Conservation (phyloP, 2,113 vertebrate genomes). For the Physeter macrocephalus region DNA sequence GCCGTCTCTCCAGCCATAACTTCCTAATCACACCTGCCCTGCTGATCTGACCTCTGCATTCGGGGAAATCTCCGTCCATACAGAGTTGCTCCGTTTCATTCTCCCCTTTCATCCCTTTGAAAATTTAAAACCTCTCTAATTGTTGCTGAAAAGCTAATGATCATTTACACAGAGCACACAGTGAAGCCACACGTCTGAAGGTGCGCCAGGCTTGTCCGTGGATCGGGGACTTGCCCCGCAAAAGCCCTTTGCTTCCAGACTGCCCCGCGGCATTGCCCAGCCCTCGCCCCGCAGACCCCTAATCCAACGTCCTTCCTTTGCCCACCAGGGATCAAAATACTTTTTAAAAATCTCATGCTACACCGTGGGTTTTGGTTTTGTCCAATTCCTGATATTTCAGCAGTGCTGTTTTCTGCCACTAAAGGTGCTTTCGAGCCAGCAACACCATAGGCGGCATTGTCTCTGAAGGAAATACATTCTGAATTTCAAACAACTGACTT, state of each 20-base stretch:
- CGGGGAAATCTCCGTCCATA: rapidly evolving
- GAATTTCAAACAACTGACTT: not conserved
- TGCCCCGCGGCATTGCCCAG: too few species aligned
- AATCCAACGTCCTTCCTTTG: not conserved
- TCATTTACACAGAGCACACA: not conserved
- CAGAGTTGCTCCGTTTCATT: not conserved
- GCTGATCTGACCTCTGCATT: not conserved
- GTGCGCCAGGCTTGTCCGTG: too few species aligned
- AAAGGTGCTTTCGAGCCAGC: not conserved
- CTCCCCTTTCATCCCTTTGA: not conserved
- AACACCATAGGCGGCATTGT: not conserved
- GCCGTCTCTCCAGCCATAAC: not conserved
- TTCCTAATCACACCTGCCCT: not conserved
- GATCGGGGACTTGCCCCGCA: not conserved
- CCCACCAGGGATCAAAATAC: not conserved
- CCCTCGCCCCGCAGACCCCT: not conserved
- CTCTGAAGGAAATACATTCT: not conserved
- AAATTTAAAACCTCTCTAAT: not conserved
- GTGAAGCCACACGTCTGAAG: not conserved
- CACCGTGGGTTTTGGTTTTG: too few species aligned
- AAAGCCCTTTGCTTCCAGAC: not conserved
- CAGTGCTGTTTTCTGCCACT: not conserved
- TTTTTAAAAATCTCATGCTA: not conserved
- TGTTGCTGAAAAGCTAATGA: not conserved
- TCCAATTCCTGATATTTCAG: not conserved